These are phyloP conservation scores for Drosophila gaucha DNA, from an alignment of 2,888 invertebrate genomes.

Conservation along the genomic window DNA sequence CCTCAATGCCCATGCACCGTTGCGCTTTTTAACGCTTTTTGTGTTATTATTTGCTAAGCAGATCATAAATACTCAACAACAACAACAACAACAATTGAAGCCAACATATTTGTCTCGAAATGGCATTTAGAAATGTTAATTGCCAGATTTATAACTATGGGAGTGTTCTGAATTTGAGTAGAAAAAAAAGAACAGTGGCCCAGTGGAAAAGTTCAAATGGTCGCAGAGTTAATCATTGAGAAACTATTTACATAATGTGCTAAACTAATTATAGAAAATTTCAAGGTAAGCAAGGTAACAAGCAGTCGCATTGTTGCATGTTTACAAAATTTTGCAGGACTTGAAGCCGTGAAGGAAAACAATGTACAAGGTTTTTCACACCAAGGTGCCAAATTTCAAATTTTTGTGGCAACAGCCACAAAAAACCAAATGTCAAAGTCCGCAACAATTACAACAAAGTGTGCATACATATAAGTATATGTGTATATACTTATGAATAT, in stretches of 20 bases:
- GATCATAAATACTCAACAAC: constrained; percentile 62
- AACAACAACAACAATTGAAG: background rate
- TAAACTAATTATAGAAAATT: background rate
- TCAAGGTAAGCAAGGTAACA: constrained; percentile 3
- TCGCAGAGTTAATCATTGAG: background rate
- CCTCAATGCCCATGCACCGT: constrained; percentile 76
- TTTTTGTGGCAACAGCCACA: constrained; percentile 20
- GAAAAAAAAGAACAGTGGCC: constrained; percentile 3
- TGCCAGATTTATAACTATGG: constrained; percentile 28
- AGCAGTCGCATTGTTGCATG: constrained; percentile 22
- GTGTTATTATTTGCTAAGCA: constrained; percentile 66
- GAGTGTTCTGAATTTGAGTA: constrained; percentile 8
- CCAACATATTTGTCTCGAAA: constrained; percentile 36
- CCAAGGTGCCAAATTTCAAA: constrained; percentile 53
- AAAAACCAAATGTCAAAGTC: constrained; percentile 58
- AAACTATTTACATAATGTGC: background rate
- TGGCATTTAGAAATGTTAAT: constrained; percentile 75
- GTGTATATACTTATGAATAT: constrained; percentile 23
- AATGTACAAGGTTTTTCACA: constrained; percentile 70
- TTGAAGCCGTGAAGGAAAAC: constrained; percentile 27
- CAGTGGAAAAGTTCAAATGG: constrained; percentile 6
- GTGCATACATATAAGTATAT: background rate
- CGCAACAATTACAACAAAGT: constrained; percentile 15
- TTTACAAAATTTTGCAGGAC: constrained; percentile 10
- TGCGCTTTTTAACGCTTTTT: constrained; percentile 69